Percentiles rank a stretch among this genome's conserved stretches.
These are phyloP conservation scores for Polydrusus cervinus DNA, from an alignment of 2,888 invertebrate genomes.

Conservation along the genomic window DNA sequence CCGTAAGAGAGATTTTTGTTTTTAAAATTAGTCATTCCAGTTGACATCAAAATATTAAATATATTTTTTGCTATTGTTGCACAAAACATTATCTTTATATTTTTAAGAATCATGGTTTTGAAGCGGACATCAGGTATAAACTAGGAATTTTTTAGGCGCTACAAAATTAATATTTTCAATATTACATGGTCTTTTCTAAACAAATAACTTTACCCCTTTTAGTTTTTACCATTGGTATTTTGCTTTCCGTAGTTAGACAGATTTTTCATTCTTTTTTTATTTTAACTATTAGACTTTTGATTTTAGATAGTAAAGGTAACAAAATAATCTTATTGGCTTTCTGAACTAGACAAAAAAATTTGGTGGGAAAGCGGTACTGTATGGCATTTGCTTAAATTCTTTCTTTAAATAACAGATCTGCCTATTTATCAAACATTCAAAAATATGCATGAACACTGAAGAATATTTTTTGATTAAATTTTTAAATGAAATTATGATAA, in stretches of 20 bases:
- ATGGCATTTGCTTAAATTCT: constrained; percentile 6
- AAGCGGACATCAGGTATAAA: background rate
- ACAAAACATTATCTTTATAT: background rate
- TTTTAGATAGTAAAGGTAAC: constrained; percentile 26
- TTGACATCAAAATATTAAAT: background rate
- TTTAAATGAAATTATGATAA: too few species aligned
- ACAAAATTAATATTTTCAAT: background rate
- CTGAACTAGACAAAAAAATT: constrained; percentile 11
- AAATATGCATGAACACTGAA: background rate
- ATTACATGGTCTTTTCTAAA: constrained; percentile 1
- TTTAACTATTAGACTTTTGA: constrained; percentile 13
- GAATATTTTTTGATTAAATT: background rate
- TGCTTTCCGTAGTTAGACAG: constrained; percentile 15
- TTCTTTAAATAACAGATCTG: too few species aligned
- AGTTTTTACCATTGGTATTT: constrained; percentile 10
- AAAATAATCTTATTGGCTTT: constrained; percentile 24
- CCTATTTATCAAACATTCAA: background rate
- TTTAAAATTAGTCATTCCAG: background rate
- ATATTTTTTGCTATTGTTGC: background rate
- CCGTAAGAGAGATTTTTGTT: background rate
- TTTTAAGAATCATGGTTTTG: background rate
- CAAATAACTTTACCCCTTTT: background rate
- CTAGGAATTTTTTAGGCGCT: background rate
- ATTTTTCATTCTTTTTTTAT: constrained; percentile 14
- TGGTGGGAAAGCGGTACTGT: constrained; percentile 13